Evolutionary conservation across 2,888 invertebrate genomes (phyloP).

Genomic region (Pyrgus malvae): DNA sequence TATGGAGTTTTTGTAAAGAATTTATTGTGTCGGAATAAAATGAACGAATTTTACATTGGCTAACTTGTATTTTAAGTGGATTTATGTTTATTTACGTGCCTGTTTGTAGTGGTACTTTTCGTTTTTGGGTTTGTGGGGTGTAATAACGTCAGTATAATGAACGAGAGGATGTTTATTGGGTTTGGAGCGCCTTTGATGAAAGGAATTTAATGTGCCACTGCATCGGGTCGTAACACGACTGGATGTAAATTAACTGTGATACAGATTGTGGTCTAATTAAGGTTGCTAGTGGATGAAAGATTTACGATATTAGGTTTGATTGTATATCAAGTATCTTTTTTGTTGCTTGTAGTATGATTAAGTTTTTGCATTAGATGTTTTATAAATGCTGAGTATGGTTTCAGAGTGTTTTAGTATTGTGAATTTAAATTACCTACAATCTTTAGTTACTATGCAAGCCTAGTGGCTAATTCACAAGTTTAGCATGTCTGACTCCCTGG

Average conservation of each 20-base stretch:
- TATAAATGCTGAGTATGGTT: too few relatives aligned
- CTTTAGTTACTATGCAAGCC: too few relatives aligned
- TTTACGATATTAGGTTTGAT: conserved; percentile 5
- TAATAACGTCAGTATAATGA: conserved; percentile 6
- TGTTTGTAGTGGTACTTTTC: background rate
- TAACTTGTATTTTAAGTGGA: background rate
- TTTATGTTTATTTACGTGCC: conserved; percentile 14
- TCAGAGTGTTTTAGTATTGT: too few relatives aligned
- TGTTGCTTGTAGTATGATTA: background rate
- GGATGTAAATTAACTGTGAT: conserved; percentile 13
- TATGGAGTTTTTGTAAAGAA: background rate
- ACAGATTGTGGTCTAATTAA: conserved; percentile 7
- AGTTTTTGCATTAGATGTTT: too few relatives aligned
- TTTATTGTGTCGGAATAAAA: background rate
- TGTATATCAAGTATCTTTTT: background rate
- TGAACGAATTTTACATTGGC: background rate
- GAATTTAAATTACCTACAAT: too few relatives aligned
- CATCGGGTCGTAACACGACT: conserved; percentile 2
- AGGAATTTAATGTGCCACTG: conserved; percentile 41
- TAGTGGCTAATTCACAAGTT: too few relatives aligned
- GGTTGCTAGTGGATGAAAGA: conserved; percentile 6
- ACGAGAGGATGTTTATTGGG: conserved; percentile 2
- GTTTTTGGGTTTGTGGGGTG: background rate
- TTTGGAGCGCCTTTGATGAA: conserved; percentile 4
- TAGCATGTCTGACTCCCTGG: too few relatives aligned